Evolutionary conservation across 2,797 vertebrate genomes (phyloP).

Genomic region (Artibeus jamaicensis): DNA sequence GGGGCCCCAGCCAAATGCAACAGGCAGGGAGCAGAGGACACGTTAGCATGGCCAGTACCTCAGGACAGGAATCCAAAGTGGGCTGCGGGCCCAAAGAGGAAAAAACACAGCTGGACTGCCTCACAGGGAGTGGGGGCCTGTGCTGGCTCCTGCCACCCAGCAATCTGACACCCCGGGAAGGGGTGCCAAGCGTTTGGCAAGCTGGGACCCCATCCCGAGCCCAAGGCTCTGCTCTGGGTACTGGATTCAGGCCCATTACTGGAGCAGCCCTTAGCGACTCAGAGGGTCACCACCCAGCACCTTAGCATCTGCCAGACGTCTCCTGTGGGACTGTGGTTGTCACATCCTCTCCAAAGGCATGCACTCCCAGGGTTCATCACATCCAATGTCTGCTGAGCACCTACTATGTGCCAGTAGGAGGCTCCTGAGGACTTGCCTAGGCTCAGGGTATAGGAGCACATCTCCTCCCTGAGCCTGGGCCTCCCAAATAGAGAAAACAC

Average conservation of each 20-base stretch:
- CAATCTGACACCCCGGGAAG: not conserved
- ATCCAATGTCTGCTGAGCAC: not conserved
- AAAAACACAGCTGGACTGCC: not conserved
- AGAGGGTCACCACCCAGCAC: not conserved
- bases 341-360: not conserved
- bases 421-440: not conserved
- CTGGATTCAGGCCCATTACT: not conserved
- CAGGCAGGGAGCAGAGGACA: not conserved
- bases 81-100: not conserved
- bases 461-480: not conserved
- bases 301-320: not conserved
- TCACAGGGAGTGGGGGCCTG: not conserved
- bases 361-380: not conserved
- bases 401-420: not conserved
- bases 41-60: not conserved
- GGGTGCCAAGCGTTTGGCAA: fast-evolving
- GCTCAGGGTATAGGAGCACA: not conserved
- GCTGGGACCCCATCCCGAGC: not conserved
- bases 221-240: not conserved
- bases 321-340: not conserved
- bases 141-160: not conserved
- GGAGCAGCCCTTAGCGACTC: not conserved
- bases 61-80: not conserved
- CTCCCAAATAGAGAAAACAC: not conserved
- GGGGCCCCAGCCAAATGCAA: not conserved